Evolutionary conservation across 2,797 vertebrate species (phyloP), one percentile per base, ranked within the genome.

Genomic region (Pangasius macronema): DNA sequence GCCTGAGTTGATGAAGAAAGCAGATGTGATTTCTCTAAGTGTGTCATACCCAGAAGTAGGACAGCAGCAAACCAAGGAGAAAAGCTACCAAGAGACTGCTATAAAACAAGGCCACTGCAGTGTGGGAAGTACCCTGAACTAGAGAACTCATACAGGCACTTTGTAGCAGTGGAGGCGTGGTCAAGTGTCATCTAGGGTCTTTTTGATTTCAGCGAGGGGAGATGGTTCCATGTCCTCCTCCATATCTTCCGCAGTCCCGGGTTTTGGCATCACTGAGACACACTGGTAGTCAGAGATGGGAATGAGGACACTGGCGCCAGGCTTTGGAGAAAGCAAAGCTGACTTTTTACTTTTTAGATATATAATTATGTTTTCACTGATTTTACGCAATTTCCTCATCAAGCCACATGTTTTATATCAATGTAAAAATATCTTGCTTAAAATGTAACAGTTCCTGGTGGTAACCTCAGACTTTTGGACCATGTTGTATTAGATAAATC

Each of bases 21-120:
- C 83, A 87, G 75, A 87, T 80, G 39, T 75, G 87, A 72, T 72
- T 57, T 30, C 46, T 85, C 53, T 85, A 88, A 88, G 87, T 88
- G 51, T 88, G 87, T 88, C 87, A 88, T 68, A 30, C 55, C 36
- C 76, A 73, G 83, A 88, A 88, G 77, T 88, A 88, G 87, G 87
- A 88, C 87, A 82, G 42, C 76, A 82, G 55, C 11, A 59, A 82
- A 72, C 77, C 61, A 57, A 79, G 80, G 68, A 87, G 82, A 84
- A 84, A 87, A 67, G 55, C 79, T 81, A 73, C 67, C 39, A 30
- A 27, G 67, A 82, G 79, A 84, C 39, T 61, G 30, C 53, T 51
- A 33, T 65, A 51, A 85, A 88, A 88, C 27, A 81, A 88, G 87
- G 87, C 63, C 87, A 88, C 24, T 72, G 77, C 75, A 36, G 57